Evolutionary conservation across 1,140 invertebrate genomes (phyloP).

Genomic region (Platyscapa corneri): DNA sequence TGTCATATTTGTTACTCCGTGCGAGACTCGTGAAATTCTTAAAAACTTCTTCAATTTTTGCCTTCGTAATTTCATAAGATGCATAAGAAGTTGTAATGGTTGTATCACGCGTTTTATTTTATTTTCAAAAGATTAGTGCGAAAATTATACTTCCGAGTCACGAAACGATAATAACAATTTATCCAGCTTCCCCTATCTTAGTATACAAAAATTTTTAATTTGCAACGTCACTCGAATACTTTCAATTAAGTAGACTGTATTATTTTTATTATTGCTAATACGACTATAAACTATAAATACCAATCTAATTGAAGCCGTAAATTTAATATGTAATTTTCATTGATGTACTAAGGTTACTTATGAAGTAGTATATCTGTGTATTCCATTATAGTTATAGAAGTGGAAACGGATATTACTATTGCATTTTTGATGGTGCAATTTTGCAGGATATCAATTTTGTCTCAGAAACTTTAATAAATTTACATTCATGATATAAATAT

Average conservation of each 20-base stretch:
- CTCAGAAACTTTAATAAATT: too few species aligned
- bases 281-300: not conserved
- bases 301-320: too few species aligned
- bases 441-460: too few species aligned
- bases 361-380: too few species aligned
- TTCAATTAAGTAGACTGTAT: not conserved
- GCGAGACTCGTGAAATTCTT: not conserved
- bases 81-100: not conserved
- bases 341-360: not conserved
- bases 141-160: too few species aligned
- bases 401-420: not conserved
- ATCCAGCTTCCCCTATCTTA: too few species aligned
- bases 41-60: not conserved
- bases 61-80: not conserved
- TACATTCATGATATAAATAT: not conserved
- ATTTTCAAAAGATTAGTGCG: too few species aligned
- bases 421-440: too few species aligned
- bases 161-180: too few species aligned
- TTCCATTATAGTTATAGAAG: too few species aligned
- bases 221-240: not conserved
- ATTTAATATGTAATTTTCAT: not conserved
- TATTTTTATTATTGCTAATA: not conserved
- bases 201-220: too few species aligned
- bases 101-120: too few species aligned
- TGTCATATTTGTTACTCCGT: not conserved